Percentiles rank a stretch among this genome's conserved stretches.
phyloP scores from a whole-genome alignment of 2,797 vertebrate species.

The Chaetodon trifasciatus region DNA sequence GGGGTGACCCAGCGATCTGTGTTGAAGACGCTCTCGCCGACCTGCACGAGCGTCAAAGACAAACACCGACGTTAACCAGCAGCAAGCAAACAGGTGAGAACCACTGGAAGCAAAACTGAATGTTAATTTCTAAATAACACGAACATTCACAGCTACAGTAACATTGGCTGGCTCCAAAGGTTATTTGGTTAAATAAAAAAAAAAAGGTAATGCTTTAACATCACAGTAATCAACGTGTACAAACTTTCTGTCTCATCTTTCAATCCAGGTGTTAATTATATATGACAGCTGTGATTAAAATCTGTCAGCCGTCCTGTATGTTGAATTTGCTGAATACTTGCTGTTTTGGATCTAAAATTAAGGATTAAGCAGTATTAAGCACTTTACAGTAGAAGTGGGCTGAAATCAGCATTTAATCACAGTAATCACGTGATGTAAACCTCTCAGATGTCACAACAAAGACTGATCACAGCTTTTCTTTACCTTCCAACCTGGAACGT shows the following conservation, averaged over 20 bases:
- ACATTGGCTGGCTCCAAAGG: no score
- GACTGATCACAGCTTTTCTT: background rate
- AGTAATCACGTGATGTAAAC: background rate
- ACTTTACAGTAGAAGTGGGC: background rate
- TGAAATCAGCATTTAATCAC: background rate
- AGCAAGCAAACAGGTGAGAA: background rate
- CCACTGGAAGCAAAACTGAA: no score
- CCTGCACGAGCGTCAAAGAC: conserved; percentile 74
- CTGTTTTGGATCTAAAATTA: background rate
- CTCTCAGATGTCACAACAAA: background rate
- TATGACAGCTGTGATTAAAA: no score
- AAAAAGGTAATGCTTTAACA: no score
- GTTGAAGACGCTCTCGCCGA: conserved; percentile 90
- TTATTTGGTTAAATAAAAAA: no score
- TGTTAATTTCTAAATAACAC: no score
- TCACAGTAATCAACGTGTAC: no score
- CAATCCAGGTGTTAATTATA: no score
- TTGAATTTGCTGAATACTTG: background rate
- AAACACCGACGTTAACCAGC: background rate
- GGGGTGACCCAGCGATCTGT: conserved; percentile 92
- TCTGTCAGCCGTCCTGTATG: background rate
- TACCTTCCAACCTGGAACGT: conserved; percentile 96
- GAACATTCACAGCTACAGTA: background rate
- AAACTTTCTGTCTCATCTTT: no score
- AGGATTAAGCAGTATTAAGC: background rate